Conservation (phyloP, 2,113 vertebrate genomes). For the Barnardius zonarius region DNA sequence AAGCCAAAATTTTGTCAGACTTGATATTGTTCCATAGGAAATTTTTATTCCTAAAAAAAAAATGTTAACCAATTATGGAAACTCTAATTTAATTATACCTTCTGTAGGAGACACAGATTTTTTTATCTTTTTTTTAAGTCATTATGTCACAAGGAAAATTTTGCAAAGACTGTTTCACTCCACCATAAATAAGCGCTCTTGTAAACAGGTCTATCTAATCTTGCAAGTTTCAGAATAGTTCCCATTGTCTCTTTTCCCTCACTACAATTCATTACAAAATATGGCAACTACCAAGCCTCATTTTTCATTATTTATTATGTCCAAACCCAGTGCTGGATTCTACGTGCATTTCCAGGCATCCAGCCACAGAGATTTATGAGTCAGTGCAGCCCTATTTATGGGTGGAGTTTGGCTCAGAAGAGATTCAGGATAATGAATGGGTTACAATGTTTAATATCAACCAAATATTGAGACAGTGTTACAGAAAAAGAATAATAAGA, state of each 20-base stretch:
- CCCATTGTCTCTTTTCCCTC: slow-evolving; percentile 19
- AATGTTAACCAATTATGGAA: neutral
- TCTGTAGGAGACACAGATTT: neutral
- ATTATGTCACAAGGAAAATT: neutral
- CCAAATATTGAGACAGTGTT: neutral
- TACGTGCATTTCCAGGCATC: neutral
- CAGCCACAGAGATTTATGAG: slow-evolving; percentile 60
- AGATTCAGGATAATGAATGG: slow-evolving; percentile 45
- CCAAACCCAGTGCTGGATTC: slow-evolving; percentile 23
- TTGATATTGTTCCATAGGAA: neutral
- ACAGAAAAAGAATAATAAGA: neutral
- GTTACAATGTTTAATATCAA: slow-evolving; percentile 26
- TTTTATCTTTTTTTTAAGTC: neutral
- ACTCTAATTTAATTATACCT: neutral
- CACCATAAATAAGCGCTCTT: neutral
- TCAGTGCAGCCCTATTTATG: slow-evolving; percentile 41
- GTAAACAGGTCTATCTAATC: slow-evolving; percentile 13
- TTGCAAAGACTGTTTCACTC: neutral
- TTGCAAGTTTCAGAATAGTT: slow-evolving; percentile 3
- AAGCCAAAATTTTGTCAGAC: too few species aligned
- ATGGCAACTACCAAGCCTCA: slow-evolving; percentile 24
- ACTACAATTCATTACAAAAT: slow-evolving; percentile 56
- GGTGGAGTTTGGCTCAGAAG: slow-evolving; percentile 44
- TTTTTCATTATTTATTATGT: slow-evolving; percentile 62
- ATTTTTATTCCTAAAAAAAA: neutral